These are phyloP conservation scores for Shargacucullia verbasci DNA, from an alignment of 2,888 invertebrate species.

Conservation along the genomic window DNA sequence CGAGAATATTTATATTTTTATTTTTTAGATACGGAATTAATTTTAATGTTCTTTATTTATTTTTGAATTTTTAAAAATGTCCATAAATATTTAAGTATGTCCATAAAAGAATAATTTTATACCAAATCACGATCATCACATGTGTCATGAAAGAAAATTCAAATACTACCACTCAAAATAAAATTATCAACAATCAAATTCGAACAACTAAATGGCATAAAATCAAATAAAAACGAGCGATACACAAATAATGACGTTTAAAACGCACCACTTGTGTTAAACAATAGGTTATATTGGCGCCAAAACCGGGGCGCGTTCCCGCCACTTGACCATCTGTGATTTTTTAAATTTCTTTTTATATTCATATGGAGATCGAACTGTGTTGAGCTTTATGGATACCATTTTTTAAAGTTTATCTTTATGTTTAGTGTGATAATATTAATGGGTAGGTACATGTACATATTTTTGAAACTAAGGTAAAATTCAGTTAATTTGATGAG, in stretches of 20 bases:
- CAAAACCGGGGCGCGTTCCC: constrained; percentile 68
- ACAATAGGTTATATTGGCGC: constrained; percentile 78
- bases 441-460: no score
- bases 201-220: constrained; percentile 66
- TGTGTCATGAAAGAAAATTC: constrained; percentile 25
- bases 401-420: constrained; percentile 8
- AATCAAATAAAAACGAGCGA: constrained; percentile 75
- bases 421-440: background rate
- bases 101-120: no score
- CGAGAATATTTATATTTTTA: no score
- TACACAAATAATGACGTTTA: constrained; percentile 77
- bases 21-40: no score
- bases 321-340: constrained; percentile 79
- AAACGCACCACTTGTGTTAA: constrained; percentile 79
- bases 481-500: no score
- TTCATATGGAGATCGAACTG: constrained; percentile 22
- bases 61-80: no score
- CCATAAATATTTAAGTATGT: no score
- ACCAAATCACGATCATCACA: background rate
- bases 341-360: constrained; percentile 30
- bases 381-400: constrained; percentile 2
- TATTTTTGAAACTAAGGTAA: no score
- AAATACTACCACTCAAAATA: constrained; percentile 23
- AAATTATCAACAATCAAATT: constrained; percentile 42
- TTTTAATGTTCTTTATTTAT: no score